Base-by-base conservation (phyloP, 2,113 vertebrate species). In the human (Homo sapiens) region DNA sequence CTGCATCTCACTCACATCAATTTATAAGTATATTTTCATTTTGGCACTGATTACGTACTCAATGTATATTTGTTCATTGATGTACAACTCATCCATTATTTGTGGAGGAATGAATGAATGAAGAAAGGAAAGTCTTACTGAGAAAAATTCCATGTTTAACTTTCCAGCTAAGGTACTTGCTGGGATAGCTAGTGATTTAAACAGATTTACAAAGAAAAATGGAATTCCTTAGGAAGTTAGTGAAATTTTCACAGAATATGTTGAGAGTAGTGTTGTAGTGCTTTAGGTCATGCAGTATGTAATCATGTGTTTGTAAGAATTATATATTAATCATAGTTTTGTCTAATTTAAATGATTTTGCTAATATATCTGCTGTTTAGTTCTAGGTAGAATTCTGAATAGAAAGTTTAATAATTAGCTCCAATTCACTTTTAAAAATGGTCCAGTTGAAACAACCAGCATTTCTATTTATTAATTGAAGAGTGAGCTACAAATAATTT, bases 291-390 rank as follows among this genome's bases (percentile, higher is more conserved):
- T 18, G 9, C 27, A 52, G 12, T 66, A 32, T 68, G 32, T 35
- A 80, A 72, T 83, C 52, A 61, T 9, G 45, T 76, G 13, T 45
- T 83, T 64, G 30, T 64, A 87, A 78, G 70, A 87, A 82, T 94
- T 75, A 30, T 35, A 32, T 52, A 89, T 43, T 76, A 91, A 66
- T 52, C 35, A 27, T 48, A 70, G 27, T 48, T 83, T 88, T 84
- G 45, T 96, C 83, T 92, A 87, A 95, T 83, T 86, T 76, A 92
- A 38, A 55, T 82, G 78, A 70, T 64, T 59, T 95, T 90, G 59
- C 38, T 68, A 59, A 76, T 59, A 95, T 40, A 75, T 25, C 73
- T 94, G 57, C 72, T 83, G 17, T 93, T 93, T 89, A 43, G 45
- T 64, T 84, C 55, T 89, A 72, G 70, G 50, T 73, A 86, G 25